These are phyloP conservation scores for Hydrotaea cyrtoneurina DNA, from an alignment of 2,888 invertebrate species.

Conservation along the genomic window DNA sequence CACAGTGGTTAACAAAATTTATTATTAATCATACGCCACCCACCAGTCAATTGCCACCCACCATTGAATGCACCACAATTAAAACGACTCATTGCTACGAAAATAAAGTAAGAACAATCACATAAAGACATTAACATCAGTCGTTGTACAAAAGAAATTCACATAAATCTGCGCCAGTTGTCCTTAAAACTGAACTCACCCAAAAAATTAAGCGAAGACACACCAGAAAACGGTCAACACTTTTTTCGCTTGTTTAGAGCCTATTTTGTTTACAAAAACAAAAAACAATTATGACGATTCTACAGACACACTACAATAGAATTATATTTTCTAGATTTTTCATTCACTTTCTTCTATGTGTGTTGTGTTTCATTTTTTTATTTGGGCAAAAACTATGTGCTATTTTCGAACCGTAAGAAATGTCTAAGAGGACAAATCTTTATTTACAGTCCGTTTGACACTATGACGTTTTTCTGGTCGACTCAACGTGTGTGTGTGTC, in stretches of 20 bases:
- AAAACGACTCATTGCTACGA: neutral
- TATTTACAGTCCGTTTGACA: neutral
- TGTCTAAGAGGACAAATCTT: neutral
- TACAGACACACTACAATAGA: too few species aligned
- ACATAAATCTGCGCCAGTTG: slow-evolving; percentile 46
- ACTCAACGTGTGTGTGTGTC: neutral
- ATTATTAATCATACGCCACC: neutral
- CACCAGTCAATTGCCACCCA: neutral
- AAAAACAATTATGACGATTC: too few species aligned
- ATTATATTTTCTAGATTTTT: neutral
- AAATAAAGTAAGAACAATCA: neutral
- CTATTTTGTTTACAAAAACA: neutral
- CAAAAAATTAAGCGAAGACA: neutral
- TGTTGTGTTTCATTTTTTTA: neutral
- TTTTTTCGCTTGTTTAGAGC: neutral
- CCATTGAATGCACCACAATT: neutral
- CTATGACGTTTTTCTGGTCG: slow-evolving; percentile 1
- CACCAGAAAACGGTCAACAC: neutral
- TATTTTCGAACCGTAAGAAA: neutral
- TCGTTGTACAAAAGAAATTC: neutral
- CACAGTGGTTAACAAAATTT: too few species aligned
- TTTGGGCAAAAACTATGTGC: neutral
- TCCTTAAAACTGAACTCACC: slow-evolving; percentile 31
- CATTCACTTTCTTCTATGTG: neutral
- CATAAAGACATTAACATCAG: neutral